Evolutionary conservation across 2,888 invertebrate genomes (phyloP).

Genomic region (Drosophila putrida): DNA sequence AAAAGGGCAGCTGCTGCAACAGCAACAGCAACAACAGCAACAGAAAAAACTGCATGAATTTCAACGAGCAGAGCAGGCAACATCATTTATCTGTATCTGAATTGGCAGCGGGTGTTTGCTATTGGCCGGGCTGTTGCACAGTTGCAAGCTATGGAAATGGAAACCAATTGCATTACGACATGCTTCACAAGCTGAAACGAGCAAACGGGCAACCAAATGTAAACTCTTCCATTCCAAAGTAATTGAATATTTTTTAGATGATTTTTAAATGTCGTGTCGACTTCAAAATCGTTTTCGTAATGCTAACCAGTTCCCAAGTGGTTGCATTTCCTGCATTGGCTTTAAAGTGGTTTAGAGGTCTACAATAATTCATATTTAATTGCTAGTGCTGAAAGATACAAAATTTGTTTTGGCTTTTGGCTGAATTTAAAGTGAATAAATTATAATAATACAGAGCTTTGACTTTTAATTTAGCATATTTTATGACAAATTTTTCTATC

Average conservation of each 20-base stretch:
- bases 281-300: not conserved
- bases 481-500: no score
- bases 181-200: conserved; percentile 34
- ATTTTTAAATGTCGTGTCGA: conserved; percentile 18
- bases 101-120: conserved; percentile 33
- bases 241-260: conserved; percentile 41
- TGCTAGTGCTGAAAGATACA: not conserved
- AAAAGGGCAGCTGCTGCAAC: conserved; percentile 22
- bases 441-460: not conserved
- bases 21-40: not conserved
- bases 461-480: no score
- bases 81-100: conserved; percentile 55
- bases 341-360: not conserved
- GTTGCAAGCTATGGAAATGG: conserved; percentile 32
- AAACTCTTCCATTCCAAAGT: conserved; percentile 31
- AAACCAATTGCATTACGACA: conserved; percentile 57
- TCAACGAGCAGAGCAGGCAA: conserved; percentile 45
- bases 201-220: conserved; percentile 35
- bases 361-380: not conserved
- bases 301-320: conserved; percentile 9
- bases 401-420: not conserved
- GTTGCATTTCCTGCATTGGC: not conserved
- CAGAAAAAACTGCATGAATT: conserved; percentile 40
- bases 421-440: not conserved
- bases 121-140: conserved; percentile 1